Evolutionary conservation across 2,113 vertebrate species (phyloP).

Genomic region (Gymnarchus niloticus): DNA sequence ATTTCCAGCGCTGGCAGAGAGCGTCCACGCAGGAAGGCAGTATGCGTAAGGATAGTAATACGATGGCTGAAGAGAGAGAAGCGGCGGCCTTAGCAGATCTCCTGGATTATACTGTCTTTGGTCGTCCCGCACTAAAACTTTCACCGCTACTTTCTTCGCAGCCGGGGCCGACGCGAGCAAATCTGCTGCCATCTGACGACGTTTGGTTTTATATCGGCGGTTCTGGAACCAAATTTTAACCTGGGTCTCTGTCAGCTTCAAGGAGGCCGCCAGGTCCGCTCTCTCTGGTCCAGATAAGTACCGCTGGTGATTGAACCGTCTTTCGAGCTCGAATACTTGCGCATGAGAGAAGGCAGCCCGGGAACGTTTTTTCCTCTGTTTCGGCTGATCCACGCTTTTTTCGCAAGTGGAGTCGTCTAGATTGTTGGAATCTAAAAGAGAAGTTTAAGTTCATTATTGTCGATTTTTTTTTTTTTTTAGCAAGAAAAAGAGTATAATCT

Average conservation of each 20-base stretch:
- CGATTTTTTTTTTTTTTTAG: background rate
- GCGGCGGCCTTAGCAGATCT: constrained; percentile 81
- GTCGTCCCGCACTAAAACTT: constrained; percentile 93
- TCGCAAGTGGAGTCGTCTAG: constrained; percentile 49
- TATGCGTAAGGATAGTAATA: constrained; percentile 94
- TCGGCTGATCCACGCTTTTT: constrained; percentile 66
- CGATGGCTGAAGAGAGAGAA: constrained; percentile 81
- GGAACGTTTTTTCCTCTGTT: constrained; percentile 93
- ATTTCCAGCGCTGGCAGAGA: constrained; percentile 77
- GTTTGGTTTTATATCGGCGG: constrained; percentile 97
- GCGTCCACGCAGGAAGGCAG: constrained; percentile 92
- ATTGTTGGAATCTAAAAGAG: constrained; percentile 54
- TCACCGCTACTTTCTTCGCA: constrained; percentile 94
- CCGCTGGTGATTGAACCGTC: constrained; percentile 96
- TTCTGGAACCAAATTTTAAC: constrained; percentile 99
- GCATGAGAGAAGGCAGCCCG: constrained; percentile 96
- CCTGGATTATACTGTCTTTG: constrained; percentile 94
- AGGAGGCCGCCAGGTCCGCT: constrained; percentile 89
- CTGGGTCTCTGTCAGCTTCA: constrained; percentile 97
- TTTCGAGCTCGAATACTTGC: constrained; percentile 97
- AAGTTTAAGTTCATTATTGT: constrained; percentile 13
- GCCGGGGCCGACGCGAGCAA: constrained; percentile 84
- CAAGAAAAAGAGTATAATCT: background rate
- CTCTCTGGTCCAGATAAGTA: constrained; percentile 95
- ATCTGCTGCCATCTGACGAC: constrained; percentile 92